Evolutionary conservation across 2,888 invertebrate genomes (phyloP).

Genomic region (Mellilla xanthometata): DNA sequence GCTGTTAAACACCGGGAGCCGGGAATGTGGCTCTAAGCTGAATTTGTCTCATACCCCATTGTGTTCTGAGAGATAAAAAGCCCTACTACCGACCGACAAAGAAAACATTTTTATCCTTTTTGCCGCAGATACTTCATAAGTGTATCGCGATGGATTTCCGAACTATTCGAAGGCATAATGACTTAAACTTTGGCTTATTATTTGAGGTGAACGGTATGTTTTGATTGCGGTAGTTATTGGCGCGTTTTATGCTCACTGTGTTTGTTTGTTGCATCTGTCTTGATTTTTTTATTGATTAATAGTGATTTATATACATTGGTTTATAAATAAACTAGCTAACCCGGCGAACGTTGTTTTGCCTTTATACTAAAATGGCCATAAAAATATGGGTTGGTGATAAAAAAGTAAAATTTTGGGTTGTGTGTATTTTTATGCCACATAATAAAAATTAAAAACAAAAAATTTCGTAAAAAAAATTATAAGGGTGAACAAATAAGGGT

Average conservation of each 20-base stretch:
- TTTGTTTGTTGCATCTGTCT: neutral
- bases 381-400: too few species aligned
- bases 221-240: conserved; percentile 28
- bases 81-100: conserved; percentile 60
- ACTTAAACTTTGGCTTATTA: conserved; percentile 51
- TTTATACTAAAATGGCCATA: too few species aligned
- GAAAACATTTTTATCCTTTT: conserved; percentile 51
- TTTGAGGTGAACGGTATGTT: conserved; percentile 43
- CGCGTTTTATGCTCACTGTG: neutral
- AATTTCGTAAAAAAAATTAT: too few species aligned
- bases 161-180: conserved; percentile 56
- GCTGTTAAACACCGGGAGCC: conserved; percentile 69
- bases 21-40: conserved; percentile 62
- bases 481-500: too few species aligned
- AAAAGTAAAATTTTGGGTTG: too few species aligned
- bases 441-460: too few species aligned
- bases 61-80: conserved; percentile 65
- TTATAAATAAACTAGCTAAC: too few species aligned
- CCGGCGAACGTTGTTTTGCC: too few species aligned
- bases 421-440: too few species aligned
- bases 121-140: conserved; percentile 66
- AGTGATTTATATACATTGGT: too few species aligned
- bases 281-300: too few species aligned
- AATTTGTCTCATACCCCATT: conserved; percentile 71
- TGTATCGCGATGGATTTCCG: conserved; percentile 64